Base-by-base conservation (phyloP, 1,140 invertebrate species). In the Drosophila fuyamai region DNA sequence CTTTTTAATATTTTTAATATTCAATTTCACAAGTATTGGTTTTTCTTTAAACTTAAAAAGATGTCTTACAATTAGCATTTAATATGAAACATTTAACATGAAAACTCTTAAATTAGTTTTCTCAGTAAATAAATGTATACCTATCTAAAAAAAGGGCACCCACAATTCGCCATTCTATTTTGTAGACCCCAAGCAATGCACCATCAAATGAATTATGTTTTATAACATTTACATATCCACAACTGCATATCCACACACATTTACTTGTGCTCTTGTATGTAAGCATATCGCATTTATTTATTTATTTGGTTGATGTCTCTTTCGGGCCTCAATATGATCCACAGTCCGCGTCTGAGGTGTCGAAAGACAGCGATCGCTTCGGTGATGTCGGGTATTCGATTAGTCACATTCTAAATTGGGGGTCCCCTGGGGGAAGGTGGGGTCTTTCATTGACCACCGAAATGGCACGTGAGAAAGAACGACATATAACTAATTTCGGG, bases 401-500 rank as follows among this genome's bases (percentile, higher is more conserved):
- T 86, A 86, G 83, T 86, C 83, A 86, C 84, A 77, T 81, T 73
- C 56, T 66, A 60, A 58, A 29, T 47, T 54, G 5, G 50, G 57
- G 50, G 35, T 36, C 27, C 7, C 8, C 9, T n/a, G 54, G 12
- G 35, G 48, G 29, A 14, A 36, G 43, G 5, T 18, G 23, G 41
- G 47, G 56, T 38, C 12, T 57, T 57, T 60, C 81, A 72, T 72
- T 70, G 71, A 84, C 46, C 62, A 77, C 58, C 61, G 68, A 86
- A 86, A 66, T 86, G 76, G 82, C 82, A 86, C 82, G 79, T 86
- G 82, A 81, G 82, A 86, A 81, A 48, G 68, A 61, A 59, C 41
- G 12, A 32, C 9, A 50, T 46, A 55, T 18, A 58, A 14, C 55
- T 36, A 35, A 36, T 59, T n/a, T 40, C 46, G 50, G 44, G 60